Percentiles rank a stretch among this genome's conserved stretches.
These are phyloP conservation scores for Gasterosteus nipponicus DNA, from an alignment of 2,113 vertebrate species.

Conservation along the genomic window DNA sequence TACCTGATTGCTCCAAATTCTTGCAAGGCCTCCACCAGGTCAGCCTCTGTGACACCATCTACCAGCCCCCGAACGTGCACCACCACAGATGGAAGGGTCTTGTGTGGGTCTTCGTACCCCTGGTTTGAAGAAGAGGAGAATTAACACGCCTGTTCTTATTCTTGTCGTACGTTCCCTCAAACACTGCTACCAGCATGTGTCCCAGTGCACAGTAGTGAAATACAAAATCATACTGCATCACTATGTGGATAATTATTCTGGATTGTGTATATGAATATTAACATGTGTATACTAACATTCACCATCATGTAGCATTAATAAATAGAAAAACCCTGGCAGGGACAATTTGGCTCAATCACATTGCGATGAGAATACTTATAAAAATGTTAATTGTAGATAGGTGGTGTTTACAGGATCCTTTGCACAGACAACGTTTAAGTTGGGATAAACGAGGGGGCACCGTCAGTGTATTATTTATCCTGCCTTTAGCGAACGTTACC, in stretches of 20 bases:
- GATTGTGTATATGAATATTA: no score
- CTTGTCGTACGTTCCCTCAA: background rate
- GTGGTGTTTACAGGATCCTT: background rate
- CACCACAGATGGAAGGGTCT: conserved; percentile 93
- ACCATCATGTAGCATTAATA: background rate
- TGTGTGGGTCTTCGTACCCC: conserved; percentile 94
- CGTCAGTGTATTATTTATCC: no score
- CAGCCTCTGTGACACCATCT: conserved; percentile 92
- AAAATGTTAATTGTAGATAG: no score
- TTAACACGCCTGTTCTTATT: background rate
- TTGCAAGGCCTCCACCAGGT: conserved; percentile 93
- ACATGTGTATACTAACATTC: background rate
- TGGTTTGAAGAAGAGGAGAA: conserved; percentile 53
- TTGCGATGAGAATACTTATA: background rate
- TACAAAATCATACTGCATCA: no score
- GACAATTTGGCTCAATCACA: background rate
- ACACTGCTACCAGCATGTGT: background rate
- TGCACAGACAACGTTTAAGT: background rate
- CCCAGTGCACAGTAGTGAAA: no score
- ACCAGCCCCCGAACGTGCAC: conserved; percentile 94
- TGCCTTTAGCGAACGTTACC: background rate
- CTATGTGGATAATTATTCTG: no score
- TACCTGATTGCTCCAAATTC: conserved; percentile 97
- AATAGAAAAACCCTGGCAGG: background rate
- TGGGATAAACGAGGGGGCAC: background rate